These are phyloP conservation scores for Philypnodon macrostomus DNA, from an alignment of 2,797 vertebrate genomes.

Conservation along the genomic window DNA sequence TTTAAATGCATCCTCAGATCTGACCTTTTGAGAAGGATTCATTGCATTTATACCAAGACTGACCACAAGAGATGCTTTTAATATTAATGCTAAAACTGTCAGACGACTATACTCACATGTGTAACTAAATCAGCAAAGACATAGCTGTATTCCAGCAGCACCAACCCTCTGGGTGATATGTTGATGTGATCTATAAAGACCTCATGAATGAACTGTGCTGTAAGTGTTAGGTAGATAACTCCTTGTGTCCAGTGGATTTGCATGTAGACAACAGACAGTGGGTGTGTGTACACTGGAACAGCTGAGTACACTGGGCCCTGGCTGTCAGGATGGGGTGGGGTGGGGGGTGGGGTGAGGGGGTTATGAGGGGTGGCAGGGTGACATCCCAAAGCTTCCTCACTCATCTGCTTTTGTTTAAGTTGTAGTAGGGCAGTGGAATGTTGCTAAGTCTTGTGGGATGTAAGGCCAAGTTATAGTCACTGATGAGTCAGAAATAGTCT, in stretches of 20 bases:
- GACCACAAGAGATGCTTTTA: too few relatives aligned
- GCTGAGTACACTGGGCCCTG: constrained; percentile 61
- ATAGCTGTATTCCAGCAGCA: not conserved
- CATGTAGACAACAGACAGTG: constrained; percentile 33
- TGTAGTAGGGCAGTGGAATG: constrained; percentile 24
- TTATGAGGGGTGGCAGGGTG: too few relatives aligned
- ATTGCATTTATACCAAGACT: too few relatives aligned
- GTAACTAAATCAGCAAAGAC: too few relatives aligned
- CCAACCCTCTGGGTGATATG: constrained; percentile 3
- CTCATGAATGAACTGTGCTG: constrained; percentile 9
- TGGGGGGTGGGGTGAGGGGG: not conserved
- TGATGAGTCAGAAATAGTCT: constrained; percentile 42
- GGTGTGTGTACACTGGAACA: constrained; percentile 45
- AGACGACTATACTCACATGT: too few relatives aligned
- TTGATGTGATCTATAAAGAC: constrained; percentile 16
- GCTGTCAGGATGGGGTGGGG: constrained; percentile 26
- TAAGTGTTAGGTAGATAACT: constrained; percentile 6
- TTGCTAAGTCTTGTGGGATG: constrained; percentile 18
- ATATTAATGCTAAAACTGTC: too few relatives aligned
- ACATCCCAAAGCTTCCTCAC: constrained; percentile 25
- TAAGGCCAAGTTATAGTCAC: constrained; percentile 29
- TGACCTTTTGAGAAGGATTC: too few relatives aligned
- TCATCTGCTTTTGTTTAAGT: constrained; percentile 54
- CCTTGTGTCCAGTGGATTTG: constrained; percentile 32
- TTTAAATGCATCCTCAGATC: too few relatives aligned